phyloP scores from a whole-genome alignment of 2,113 vertebrate species.

The Scomber colias region DNA sequence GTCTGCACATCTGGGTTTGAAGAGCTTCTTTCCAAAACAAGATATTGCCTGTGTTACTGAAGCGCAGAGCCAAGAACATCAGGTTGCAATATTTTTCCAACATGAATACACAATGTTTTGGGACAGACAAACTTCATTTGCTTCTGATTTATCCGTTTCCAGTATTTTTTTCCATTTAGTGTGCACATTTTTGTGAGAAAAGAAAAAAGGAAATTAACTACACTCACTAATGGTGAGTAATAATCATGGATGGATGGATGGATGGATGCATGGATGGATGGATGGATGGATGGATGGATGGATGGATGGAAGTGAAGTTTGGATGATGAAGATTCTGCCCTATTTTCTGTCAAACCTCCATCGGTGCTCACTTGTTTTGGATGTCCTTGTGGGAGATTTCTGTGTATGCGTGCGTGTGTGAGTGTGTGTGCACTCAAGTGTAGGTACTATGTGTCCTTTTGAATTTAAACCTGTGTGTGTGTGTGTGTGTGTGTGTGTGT shows the following conservation, averaged over 20 bases:
- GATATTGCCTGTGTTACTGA: conserved; percentile 31
- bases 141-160: conserved; percentile 20
- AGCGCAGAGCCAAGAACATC: conserved; percentile 36
- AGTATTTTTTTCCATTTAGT: conserved; percentile 16
- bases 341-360: conserved; percentile 63
- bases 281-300: conserved; percentile 27
- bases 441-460: conserved; percentile 58
- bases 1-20: conserved; percentile 60
- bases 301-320: conserved; percentile 42
- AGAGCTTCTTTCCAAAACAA: conserved; percentile 52
- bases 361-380: conserved; percentile 64
- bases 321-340: conserved; percentile 30
- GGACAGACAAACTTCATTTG: conserved; percentile 29
- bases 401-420: conserved; percentile 12
- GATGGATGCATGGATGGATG: neutral
- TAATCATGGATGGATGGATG: too few relatives aligned
- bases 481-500: conserved; percentile 55
- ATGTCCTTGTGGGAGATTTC: conserved; percentile 66
- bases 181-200: conserved; percentile 17
- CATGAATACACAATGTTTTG: conserved; percentile 23
- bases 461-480: conserved; percentile 49
- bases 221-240: neutral
- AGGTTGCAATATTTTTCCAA: conserved; percentile 54
- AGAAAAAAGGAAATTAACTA: conserved; percentile 12
- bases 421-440: conserved; percentile 55